phyloP scores from a whole-genome alignment of 2,113 vertebrate species.

The Bettongia penicillata region DNA sequence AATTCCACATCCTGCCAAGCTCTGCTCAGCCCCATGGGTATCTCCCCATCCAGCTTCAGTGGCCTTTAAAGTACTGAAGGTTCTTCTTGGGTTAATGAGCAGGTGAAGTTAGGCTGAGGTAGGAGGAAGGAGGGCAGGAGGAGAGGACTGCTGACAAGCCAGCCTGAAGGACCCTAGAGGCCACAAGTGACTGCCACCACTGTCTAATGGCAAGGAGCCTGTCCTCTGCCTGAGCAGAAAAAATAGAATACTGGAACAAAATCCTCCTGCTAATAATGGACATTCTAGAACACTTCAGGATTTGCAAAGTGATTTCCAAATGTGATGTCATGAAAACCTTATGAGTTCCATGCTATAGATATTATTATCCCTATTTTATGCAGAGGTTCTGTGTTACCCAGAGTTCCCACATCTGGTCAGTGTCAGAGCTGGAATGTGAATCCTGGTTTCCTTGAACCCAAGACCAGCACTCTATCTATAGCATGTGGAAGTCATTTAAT shows the following conservation, averaged over 20 bases:
- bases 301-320: not conserved
- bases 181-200: not conserved
- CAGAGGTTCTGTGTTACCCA: not conserved
- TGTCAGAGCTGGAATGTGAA: not conserved
- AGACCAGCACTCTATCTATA: not conserved
- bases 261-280: not conserved
- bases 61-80: not conserved
- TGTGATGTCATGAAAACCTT: not conserved
- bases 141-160: constrained; percentile 7
- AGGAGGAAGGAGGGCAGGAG: not conserved
- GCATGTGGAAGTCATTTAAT: not conserved
- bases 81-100: not conserved
- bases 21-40: not conserved
- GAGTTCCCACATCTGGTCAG: not conserved
- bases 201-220: not conserved
- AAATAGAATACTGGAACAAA: not conserved
- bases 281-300: not conserved
- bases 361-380: not conserved
- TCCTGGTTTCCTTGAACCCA: not conserved
- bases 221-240: not conserved
- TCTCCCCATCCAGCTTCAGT: not conserved
- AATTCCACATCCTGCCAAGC: not conserved
- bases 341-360: not conserved
- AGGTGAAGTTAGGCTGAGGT: not conserved
- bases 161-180: not conserved